phyloP scores from a whole-genome alignment of 1,140 invertebrate species.

The Eumeta japonica region DNA sequence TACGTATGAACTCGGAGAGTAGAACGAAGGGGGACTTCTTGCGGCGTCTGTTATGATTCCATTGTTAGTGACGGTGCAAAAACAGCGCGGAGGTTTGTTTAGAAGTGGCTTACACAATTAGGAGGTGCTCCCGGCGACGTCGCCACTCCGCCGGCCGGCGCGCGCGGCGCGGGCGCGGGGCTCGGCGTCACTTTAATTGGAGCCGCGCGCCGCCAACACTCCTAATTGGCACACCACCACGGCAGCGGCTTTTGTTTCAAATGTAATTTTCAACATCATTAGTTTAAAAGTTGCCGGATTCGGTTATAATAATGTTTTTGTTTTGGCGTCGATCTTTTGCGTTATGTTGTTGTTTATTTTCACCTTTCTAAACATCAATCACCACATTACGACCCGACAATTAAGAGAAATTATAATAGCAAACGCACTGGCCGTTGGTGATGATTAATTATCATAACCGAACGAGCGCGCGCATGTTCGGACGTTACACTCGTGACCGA shows the following conservation, averaged over 20 bases:
- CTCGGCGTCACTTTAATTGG: slow-evolving; percentile 45
- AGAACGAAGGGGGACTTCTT: slow-evolving; percentile 39
- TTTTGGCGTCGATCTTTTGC: too few species aligned
- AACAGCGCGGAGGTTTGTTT: slow-evolving; percentile 37
- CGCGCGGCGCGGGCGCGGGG: slow-evolving; percentile 20
- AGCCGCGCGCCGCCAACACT: slow-evolving; percentile 39
- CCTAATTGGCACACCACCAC: slow-evolving; percentile 49
- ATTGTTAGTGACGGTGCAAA: slow-evolving; percentile 46
- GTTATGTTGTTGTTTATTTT: too few species aligned
- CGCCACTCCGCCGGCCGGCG: slow-evolving; percentile 10
- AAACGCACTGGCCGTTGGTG: too few species aligned
- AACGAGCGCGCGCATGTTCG: too few species aligned
- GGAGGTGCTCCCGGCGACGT: slow-evolving; percentile 27
- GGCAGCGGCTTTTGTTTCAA: slow-evolving; percentile 45
- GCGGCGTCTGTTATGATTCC: slow-evolving; percentile 44
- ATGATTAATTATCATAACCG: too few species aligned
- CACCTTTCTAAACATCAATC: too few species aligned
- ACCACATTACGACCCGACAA: too few species aligned
- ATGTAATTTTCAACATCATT: slow-evolving; percentile 15
- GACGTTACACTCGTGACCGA: too few species aligned
- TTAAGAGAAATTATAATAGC: too few species aligned
- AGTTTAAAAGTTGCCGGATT: too few species aligned
- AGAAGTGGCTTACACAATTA: slow-evolving; percentile 51
- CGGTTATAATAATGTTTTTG: too few species aligned
- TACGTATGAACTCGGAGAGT: slow-evolving; percentile 31